Evolutionary conservation across 30 jellyfish, hydroid and myxozoan species (phyloP).

Genomic region (Pseudorhiza aurosa): DNA sequence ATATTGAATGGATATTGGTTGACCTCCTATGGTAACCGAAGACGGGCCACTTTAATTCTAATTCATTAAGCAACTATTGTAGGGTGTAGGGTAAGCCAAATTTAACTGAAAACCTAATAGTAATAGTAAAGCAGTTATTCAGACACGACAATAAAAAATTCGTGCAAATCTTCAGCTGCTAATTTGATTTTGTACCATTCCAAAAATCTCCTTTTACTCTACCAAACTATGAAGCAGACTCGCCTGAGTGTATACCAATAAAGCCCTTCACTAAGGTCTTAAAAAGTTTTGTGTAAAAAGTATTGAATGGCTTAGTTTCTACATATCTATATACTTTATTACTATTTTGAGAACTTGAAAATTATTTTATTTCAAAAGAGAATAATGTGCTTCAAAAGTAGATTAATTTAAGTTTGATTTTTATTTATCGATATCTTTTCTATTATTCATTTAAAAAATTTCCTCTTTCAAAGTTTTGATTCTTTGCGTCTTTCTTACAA

Average conservation of each 20-base stretch:
- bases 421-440: slow-evolving; percentile 20
- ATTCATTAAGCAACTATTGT: no score
- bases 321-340: background rate
- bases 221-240: background rate
- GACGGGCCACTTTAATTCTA: no score
- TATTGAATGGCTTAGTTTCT: background rate
- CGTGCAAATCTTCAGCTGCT: no score
- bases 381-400: slow-evolving; percentile 53
- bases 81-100: no score
- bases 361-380: slow-evolving; percentile 8
- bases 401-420: slow-evolving; percentile 27
- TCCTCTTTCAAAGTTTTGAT: no score
- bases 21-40: no score
- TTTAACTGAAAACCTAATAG: no score
- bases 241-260: background rate
- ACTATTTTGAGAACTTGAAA: background rate
- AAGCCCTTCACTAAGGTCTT: background rate
- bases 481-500: no score
- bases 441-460: background rate
- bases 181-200: no score
- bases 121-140: no score
- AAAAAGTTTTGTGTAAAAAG: slow-evolving; percentile 1
- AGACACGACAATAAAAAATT: no score
- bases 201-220: background rate
- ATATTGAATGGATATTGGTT: no score